Evolutionary conservation across 2,888 invertebrate species (phyloP).

Genomic region (Drosophila mimica): DNA sequence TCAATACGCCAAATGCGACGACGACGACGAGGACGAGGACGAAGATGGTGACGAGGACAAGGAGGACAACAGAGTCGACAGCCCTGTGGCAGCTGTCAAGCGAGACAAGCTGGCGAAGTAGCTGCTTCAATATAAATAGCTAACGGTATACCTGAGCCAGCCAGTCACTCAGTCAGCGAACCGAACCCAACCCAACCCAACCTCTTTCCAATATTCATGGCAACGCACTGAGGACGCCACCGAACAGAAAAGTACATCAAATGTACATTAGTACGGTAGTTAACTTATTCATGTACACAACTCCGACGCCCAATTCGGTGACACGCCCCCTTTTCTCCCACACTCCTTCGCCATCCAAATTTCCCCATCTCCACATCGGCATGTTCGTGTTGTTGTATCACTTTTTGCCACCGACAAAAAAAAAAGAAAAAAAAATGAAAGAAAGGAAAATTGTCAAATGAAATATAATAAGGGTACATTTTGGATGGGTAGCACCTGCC

Average conservation of each 20-base stretch:
- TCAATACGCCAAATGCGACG: constrained; percentile 43
- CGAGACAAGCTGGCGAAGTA: constrained; percentile 65
- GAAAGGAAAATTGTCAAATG: constrained; percentile 56
- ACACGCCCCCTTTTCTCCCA: constrained; percentile 6
- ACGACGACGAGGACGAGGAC: background rate
- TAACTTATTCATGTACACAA: constrained; percentile 73
- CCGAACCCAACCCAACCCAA: background rate
- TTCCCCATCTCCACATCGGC: background rate
- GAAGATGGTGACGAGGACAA: constrained; percentile 1
- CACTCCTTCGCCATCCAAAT: background rate
- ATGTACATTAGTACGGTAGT: constrained; percentile 75
- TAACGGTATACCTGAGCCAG: constrained; percentile 49
- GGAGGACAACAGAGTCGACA: constrained; percentile 33
- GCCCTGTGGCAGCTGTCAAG: constrained; percentile 68
- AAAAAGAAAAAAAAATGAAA: constrained; percentile 3
- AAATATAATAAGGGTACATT: constrained; percentile 64
- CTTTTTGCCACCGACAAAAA: constrained; percentile 45
- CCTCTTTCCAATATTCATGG: constrained; percentile 46
- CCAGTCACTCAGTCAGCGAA: constrained; percentile 4
- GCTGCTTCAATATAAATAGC: constrained; percentile 71
- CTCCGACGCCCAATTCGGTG: constrained; percentile 27
- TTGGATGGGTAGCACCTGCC: constrained; percentile 29
- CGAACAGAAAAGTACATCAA: constrained; percentile 69
- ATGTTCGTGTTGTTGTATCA: constrained; percentile 52
- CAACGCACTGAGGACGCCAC: constrained; percentile 33